A percentile compares a stretch with the other conserved stretches of the same genome.
These are phyloP conservation scores for Caenorhabditis sulstoni DNA, from an alignment of 2,888 invertebrate species.

Conservation along the genomic window DNA sequence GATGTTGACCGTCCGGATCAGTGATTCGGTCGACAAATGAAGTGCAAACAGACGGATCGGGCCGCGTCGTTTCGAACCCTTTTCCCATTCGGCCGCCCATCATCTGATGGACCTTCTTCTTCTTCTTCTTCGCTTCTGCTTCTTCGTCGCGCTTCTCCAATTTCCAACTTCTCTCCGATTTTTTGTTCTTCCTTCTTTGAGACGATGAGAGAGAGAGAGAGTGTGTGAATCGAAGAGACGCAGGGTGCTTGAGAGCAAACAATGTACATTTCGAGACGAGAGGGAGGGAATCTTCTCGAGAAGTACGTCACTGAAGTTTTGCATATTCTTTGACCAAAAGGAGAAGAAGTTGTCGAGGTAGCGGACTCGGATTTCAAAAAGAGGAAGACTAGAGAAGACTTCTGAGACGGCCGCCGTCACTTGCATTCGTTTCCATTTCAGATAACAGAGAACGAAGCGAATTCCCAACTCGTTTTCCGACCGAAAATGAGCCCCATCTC, in stretches of 20 bases:
- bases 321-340: conserved; percentile 52
- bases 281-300: neutral
- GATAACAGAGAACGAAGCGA: no score
- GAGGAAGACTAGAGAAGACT: neutral
- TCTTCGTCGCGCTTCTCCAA: no score
- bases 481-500: neutral
- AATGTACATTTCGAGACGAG: neutral
- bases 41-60: conserved; percentile 31
- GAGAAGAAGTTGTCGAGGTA: neutral
- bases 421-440: neutral
- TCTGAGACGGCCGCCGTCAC: conserved; percentile 5
- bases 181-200: neutral
- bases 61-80: conserved; percentile 24
- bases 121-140: neutral
- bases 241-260: conserved; percentile 7
- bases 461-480: neutral
- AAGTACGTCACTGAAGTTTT: conserved; percentile 45
- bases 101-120: neutral
- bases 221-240: neutral
- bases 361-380: conserved; percentile 1
- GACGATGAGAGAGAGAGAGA: neutral
- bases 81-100: neutral
- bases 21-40: conserved; percentile 44
- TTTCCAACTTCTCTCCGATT: conserved; percentile 2
- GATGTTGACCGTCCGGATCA: conserved; percentile 39